Evolutionary conservation across 1,140 invertebrate genomes (phyloP), one percentile per base, ranked within the genome.

Genomic region (Listronotus oregonensis): DNA sequence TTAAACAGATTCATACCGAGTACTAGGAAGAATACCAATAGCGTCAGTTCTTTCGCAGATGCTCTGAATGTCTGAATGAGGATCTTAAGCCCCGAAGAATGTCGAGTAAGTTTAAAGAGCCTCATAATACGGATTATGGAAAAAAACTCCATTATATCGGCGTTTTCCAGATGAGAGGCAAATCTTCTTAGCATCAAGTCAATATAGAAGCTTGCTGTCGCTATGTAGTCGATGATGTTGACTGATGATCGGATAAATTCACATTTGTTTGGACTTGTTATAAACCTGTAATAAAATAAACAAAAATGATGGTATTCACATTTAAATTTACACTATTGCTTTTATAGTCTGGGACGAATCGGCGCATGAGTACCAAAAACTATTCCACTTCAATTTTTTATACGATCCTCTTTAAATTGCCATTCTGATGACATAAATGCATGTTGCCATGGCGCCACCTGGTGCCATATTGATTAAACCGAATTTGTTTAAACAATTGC

Each of bases 211-310:
- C 95, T 98, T 76, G 98, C 85, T 7, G 97, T 99, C 39, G 97
- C 97, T 64, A 99, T 93, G 84, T 98, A 96, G 81, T 99, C 97
- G 81, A 99, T 99, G 78, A 98, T 90, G 81, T 98, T 98, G 68
- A 98, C 92, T 64, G 93, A 95, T 66, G 92, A 92, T 79, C 90
- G 92, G 75, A 97, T 88, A 83, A 98, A 98, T 73, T 91, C 89
- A 78, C 91, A 91, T 75, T 94, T 95, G 77, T 93, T 95, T 1
- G 98, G 97, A 76, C 88, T 93, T 49, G 90, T 95, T 60, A 97
- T 90, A 82, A 99, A 97, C 14, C 97, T 87, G 39, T 8, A 49
- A 63, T 3, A 27, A 1, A 27, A 27, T 27, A 3, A 27, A 27
- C 5, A 27, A 27, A 5, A n/a, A n/a, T n/a, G n/a, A n/a, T n/a